A percentile compares a stretch with the other conserved stretches of the same genome.
Conservation (phyloP, 2,888 invertebrate species). For the Hirudinaria manillensis region DNA sequence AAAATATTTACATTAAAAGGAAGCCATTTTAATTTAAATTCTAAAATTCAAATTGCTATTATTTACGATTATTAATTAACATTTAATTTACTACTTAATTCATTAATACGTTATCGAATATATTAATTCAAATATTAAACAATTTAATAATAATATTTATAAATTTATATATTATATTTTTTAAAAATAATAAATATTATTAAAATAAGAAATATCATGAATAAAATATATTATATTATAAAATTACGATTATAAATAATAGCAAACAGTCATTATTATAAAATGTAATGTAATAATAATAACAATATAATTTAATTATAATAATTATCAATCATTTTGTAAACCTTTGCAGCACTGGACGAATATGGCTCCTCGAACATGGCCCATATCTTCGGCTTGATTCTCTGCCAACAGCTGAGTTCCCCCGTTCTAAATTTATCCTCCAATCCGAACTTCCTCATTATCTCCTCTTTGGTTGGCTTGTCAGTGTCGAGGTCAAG, state of each 20-base stretch:
- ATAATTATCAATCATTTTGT: background rate
- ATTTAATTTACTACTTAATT: too few species aligned
- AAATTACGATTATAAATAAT: background rate
- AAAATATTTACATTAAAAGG: too few species aligned
- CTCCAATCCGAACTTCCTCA: constrained; percentile 32
- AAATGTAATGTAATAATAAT: background rate
- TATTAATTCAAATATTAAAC: too few species aligned
- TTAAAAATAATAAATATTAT: too few species aligned
- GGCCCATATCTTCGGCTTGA: constrained; percentile 33
- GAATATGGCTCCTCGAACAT: constrained; percentile 33
- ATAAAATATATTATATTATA: background rate
- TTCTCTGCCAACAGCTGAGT: constrained; percentile 27
- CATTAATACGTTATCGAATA: too few species aligned
- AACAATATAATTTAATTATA: background rate
- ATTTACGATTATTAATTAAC: too few species aligned
- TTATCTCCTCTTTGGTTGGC: constrained; percentile 29
- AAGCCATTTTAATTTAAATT: too few species aligned
- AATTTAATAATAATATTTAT: too few species aligned
- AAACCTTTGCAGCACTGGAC: constrained; percentile 28
- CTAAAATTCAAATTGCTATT: too few species aligned
- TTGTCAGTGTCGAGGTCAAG: constrained; percentile 33
- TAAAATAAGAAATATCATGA: background rate
- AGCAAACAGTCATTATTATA: background rate
- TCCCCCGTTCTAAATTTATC: constrained; percentile 20
- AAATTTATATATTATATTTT: too few species aligned